Percentiles rank a stretch among this genome's conserved stretches.
Evolutionary conservation across 2,113 vertebrate genomes (phyloP).

Genomic region (Antechinus flavipes): DNA sequence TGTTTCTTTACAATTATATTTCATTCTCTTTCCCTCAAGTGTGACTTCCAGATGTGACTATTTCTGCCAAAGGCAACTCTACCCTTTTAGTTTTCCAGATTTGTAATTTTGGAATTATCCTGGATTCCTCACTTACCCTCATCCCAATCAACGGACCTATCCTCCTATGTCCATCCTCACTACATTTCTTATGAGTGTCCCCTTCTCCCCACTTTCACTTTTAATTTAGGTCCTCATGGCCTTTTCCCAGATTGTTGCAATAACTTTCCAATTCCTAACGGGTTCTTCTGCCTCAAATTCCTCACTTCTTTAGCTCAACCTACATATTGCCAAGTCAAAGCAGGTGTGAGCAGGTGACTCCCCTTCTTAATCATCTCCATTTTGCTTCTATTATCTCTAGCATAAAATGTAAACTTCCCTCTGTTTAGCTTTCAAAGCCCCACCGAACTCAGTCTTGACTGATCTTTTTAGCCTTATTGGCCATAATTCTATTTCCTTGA

Average conservation of each 20-base stretch:
- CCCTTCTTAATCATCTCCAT: too few relatives aligned
- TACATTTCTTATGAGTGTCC: background rate
- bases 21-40: background rate
- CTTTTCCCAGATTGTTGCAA: background rate
- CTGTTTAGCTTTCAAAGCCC: background rate
- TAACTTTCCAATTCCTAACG: background rate
- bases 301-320: background rate
- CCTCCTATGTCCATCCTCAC: background rate
- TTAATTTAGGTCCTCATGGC: background rate
- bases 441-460: background rate
- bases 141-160: background rate
- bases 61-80: background rate
- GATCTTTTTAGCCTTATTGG: background rate
- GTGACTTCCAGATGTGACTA: background rate
- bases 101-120: background rate
- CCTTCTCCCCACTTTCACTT: background rate
- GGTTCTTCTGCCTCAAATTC: background rate
- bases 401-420: background rate
- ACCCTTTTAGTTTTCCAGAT: background rate
- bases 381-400: too few relatives aligned
- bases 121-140: background rate
- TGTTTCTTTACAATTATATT: background rate
- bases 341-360: too few relatives aligned
- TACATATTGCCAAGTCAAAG: background rate
- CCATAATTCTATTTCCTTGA: background rate